A percentile compares a stretch with the other conserved stretches of the same genome.
phyloP scores from a whole-genome alignment of 2,888 invertebrate genomes.

The Sipha maydis region DNA sequence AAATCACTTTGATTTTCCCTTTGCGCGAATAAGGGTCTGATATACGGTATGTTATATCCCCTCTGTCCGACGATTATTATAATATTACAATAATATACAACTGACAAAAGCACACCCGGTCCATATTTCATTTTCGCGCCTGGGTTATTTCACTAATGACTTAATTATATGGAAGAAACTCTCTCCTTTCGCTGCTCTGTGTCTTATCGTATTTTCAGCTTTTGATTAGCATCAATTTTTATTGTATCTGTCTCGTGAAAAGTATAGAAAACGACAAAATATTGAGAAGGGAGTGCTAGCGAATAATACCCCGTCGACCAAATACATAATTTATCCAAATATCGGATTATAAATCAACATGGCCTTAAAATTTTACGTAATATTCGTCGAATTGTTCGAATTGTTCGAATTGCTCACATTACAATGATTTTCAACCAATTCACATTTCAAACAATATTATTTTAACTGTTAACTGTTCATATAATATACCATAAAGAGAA shows the following conservation, averaged over 20 bases:
- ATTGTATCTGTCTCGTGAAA: neutral
- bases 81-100: slow-evolving; percentile 31
- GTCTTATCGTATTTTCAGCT: neutral
- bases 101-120: slow-evolving; percentile 54
- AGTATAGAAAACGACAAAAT: neutral
- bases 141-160: slow-evolving; percentile 37
- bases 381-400: no score
- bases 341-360: neutral
- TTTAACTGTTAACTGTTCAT: no score
- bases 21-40: neutral
- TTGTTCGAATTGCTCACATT: no score
- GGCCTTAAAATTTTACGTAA: no score
- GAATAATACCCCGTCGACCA: neutral
- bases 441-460: no score
- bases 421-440: no score
- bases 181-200: neutral
- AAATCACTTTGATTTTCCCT: slow-evolving; percentile 32
- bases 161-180: slow-evolving; percentile 42
- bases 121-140: slow-evolving; percentile 48
- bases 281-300: neutral
- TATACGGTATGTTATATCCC: neutral
- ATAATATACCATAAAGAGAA: no score
- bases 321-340: neutral
- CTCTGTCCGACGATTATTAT: neutral
- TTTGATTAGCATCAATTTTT: slow-evolving; percentile 28